Conservation (phyloP, 2,888 invertebrate genomes). For the Tetropium fuscum region DNA sequence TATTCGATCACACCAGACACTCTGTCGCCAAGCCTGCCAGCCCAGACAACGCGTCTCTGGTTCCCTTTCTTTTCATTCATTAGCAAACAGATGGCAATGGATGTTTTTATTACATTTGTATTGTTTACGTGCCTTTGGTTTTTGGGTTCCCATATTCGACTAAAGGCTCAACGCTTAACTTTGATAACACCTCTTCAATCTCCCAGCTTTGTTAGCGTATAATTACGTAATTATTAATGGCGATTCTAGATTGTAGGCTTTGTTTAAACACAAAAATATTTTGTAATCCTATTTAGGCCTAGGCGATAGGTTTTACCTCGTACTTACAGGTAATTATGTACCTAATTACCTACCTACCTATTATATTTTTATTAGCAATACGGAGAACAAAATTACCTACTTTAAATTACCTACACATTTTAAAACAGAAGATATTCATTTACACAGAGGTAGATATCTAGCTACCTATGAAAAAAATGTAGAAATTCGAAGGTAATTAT, state of each 20-base stretch:
- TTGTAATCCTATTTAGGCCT: neutral
- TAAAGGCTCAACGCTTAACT: neutral
- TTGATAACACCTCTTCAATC: neutral
- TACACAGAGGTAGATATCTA: no score
- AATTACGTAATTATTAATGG: constrained; percentile 24
- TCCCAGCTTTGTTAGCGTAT: neutral
- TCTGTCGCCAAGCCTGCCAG: constrained; percentile 90
- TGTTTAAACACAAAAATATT: neutral
- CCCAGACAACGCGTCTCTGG: constrained; percentile 84
- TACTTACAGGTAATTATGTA: no score
- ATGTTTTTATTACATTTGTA: constrained; percentile 36
- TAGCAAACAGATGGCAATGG: constrained; percentile 37
- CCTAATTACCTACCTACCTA: neutral
- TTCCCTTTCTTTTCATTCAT: constrained; percentile 58
- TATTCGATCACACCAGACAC: constrained; percentile 87
- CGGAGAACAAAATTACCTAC: no score
- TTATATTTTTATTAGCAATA: neutral
- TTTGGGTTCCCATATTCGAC: neutral
- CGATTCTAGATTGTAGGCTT: constrained; percentile 1
- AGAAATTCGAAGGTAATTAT: no score
- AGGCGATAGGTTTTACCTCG: no score
- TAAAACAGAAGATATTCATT: no score
- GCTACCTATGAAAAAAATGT: no score
- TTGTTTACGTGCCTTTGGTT: constrained; percentile 29
- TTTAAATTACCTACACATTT: no score